These are phyloP conservation scores for Catharus bicknelli DNA, from an alignment of 2,113 vertebrate species.

Conservation along the genomic window DNA sequence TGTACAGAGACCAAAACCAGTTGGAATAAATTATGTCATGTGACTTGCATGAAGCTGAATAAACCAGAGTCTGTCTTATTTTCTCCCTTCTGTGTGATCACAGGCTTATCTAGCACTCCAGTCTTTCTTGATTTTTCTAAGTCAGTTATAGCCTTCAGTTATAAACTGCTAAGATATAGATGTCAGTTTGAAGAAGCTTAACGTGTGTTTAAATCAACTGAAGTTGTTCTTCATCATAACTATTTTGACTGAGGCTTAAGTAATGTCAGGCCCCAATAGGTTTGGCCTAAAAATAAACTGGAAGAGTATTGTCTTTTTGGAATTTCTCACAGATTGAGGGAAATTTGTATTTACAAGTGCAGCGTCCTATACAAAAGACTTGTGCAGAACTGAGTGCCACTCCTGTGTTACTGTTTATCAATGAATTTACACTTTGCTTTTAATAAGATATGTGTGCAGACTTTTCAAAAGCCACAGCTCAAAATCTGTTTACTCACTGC, in stretches of 20 bases:
- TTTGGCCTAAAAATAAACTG: background rate
- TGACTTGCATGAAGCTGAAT: background rate
- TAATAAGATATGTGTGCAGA: background rate
- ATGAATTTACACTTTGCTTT: background rate
- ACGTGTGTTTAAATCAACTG: background rate
- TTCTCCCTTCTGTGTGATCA: background rate
- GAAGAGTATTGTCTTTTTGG: background rate
- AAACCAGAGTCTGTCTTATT: background rate
- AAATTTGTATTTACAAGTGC: background rate
- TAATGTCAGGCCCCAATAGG: background rate
- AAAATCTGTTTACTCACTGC: background rate
- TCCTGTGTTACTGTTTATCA: background rate
- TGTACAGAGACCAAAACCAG: constrained; percentile 20
- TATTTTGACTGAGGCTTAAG: background rate
- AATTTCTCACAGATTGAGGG: background rate
- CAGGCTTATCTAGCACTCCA: background rate
- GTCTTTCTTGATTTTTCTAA: background rate
- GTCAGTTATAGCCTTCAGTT: background rate
- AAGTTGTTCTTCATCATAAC: background rate
- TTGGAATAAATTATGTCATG: background rate
- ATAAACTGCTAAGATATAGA: background rate
- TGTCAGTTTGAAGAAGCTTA: background rate
- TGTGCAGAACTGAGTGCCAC: background rate
- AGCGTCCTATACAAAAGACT: background rate
- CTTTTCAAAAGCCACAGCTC: background rate